Conservation (phyloP, 2,113 vertebrate genomes). For the Mobula hypostoma region DNA sequence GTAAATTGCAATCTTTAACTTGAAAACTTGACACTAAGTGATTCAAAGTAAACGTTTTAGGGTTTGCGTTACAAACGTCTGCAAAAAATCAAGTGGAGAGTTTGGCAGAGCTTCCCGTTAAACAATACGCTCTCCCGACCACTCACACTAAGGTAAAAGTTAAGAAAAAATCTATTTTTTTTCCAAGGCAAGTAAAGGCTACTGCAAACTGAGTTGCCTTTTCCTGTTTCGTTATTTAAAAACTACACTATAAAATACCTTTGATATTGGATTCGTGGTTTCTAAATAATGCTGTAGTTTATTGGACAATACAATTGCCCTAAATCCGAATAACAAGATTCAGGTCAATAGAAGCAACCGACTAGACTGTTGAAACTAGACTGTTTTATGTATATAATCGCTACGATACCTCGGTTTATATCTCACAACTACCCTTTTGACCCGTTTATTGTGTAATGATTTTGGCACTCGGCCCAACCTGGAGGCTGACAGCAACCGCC, state of each 20-base stretch:
- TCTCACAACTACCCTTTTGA: background rate
- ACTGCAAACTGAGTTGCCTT: no score
- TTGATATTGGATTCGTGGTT: background rate
- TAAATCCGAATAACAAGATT: background rate
- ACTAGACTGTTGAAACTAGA: background rate
- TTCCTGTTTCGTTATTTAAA: background rate
- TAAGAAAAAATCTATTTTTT: no score
- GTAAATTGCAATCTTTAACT: background rate
- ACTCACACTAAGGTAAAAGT: background rate
- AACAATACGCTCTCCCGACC: background rate
- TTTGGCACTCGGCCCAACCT: background rate
- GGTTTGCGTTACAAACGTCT: background rate
- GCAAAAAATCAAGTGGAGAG: background rate
- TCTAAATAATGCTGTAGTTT: no score
- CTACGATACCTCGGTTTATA: background rate
- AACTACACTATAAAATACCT: no score
- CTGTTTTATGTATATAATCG: background rate
- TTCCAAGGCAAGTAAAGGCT: background rate
- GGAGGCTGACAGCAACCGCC: background rate
- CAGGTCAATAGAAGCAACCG: background rate
- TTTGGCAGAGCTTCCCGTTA: background rate
- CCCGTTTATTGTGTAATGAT: conserved; percentile 5
- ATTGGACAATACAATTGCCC: no score
- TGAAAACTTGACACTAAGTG: background rate
- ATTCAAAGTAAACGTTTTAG: background rate